These are phyloP conservation scores for Galaxea fascicularis DNA, from an alignment of 92 coral and sea anemone species.

Conservation along the genomic window DNA sequence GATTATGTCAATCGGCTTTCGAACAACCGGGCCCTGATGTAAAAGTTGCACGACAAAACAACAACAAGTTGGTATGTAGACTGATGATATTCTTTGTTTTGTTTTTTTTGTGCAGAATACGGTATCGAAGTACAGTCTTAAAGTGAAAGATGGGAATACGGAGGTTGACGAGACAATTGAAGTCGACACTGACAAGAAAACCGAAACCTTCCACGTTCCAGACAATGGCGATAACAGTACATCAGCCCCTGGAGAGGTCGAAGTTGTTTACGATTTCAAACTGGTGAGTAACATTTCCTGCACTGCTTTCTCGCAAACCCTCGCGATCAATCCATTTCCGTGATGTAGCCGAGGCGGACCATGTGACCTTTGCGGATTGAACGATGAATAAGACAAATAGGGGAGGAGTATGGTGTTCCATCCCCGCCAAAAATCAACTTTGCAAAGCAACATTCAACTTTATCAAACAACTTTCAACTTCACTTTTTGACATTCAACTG, in stretches of 20 bases:
- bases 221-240: neutral
- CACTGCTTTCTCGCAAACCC: too few relatives aligned
- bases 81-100: neutral
- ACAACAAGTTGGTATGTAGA: neutral
- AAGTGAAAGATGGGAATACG: neutral
- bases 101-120: neutral
- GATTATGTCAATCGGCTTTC: too few relatives aligned
- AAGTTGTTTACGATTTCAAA: neutral
- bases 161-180: neutral
- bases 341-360: too few relatives aligned
- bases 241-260: neutral
- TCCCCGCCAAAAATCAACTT: too few relatives aligned
- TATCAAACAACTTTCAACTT: too few relatives aligned
- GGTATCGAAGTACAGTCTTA: neutral
- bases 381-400: too few relatives aligned
- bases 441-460: too few relatives aligned
- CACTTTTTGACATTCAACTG: too few relatives aligned
- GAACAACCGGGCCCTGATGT: too few relatives aligned
- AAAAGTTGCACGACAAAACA: neutral
- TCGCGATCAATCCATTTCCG: too few relatives aligned
- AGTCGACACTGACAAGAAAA: slow-evolving; percentile 7
- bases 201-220: neutral
- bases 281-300: neutral
- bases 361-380: too few relatives aligned
- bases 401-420: too few relatives aligned